Conservation (phyloP, 2,113 vertebrate species). For the Cynocephalus volans region DNA sequence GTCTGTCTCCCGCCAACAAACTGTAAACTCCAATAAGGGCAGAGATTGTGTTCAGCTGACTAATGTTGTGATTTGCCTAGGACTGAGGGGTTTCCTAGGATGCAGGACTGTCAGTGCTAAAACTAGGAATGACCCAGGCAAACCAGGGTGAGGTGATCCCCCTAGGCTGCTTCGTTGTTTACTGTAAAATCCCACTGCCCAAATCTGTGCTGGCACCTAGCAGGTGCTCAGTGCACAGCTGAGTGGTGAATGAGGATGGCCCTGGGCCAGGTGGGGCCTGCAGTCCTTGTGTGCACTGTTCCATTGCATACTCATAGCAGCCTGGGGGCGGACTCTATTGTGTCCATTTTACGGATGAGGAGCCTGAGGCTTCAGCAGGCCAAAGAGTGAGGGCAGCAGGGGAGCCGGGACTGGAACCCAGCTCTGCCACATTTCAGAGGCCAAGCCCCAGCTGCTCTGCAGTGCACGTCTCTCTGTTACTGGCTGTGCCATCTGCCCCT, state of each 20-base stretch:
- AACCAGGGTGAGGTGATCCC: not conserved
- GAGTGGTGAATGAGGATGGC: not conserved
- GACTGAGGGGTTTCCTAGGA: not conserved
- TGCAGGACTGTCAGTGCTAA: not conserved
- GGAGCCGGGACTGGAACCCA: not conserved
- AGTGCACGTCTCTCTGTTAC: rapidly evolving
- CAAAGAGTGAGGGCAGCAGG: not conserved
- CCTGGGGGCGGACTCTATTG: not conserved
- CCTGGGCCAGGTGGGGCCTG: not conserved
- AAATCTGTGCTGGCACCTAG: not conserved
- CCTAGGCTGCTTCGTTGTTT: not conserved
- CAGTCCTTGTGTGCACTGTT: rapidly evolving
- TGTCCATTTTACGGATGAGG: not conserved
- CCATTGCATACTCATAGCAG: too few species aligned
- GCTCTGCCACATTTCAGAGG: not conserved
- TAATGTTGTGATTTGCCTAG: not conserved
- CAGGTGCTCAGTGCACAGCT: rapidly evolving
- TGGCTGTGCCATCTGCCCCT: not conserved
- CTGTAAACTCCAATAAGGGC: not conserved
- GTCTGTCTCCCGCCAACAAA: not conserved
- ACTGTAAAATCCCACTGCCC: not conserved
- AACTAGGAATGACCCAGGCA: not conserved
- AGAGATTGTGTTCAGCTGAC: not conserved
- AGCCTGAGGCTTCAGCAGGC: not conserved
- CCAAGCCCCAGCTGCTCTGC: too few species aligned